Evolutionary conservation across 2,113 vertebrate genomes (phyloP).

Genomic region (Charina bottae): DNA sequence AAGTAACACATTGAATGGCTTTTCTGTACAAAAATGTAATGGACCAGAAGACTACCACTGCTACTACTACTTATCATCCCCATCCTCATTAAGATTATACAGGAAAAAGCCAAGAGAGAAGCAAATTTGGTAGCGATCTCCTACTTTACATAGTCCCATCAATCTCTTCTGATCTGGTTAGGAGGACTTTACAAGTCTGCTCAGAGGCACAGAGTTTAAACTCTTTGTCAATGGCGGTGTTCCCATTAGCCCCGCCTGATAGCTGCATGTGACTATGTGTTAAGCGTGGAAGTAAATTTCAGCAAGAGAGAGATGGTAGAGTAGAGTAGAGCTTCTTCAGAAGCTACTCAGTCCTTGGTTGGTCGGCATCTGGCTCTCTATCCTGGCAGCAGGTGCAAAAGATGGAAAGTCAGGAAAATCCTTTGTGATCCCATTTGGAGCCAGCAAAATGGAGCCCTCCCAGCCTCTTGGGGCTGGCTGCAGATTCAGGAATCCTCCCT

Average conservation of each 20-base stretch:
- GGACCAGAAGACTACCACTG: neutral
- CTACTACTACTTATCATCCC: neutral
- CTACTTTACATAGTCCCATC: neutral
- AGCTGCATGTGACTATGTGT: neutral
- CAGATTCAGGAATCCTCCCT: neutral
- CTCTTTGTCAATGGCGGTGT: neutral
- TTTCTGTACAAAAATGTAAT: neutral
- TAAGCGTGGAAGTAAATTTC: neutral
- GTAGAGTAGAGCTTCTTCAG: too few relatives aligned
- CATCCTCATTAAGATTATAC: neutral
- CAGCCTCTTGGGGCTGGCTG: neutral
- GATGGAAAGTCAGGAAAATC: too few relatives aligned
- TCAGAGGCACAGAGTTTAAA: neutral
- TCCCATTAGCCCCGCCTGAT: neutral
- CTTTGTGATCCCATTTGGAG: neutral
- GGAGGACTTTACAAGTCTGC: neutral
- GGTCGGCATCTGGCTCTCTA: neutral
- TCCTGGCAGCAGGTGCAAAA: neutral
- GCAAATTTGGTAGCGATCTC: neutral
- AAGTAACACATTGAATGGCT: neutral
- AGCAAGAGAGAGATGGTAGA: neutral
- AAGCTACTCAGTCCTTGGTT: neutral
- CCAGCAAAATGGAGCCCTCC: neutral
- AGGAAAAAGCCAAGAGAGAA: neutral
- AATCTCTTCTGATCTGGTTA: too few relatives aligned